A percentile compares a stretch with the other conserved stretches of the same genome.
phyloP scores from a whole-genome alignment of 2,888 invertebrate genomes.

The Pyralis farinalis region DNA sequence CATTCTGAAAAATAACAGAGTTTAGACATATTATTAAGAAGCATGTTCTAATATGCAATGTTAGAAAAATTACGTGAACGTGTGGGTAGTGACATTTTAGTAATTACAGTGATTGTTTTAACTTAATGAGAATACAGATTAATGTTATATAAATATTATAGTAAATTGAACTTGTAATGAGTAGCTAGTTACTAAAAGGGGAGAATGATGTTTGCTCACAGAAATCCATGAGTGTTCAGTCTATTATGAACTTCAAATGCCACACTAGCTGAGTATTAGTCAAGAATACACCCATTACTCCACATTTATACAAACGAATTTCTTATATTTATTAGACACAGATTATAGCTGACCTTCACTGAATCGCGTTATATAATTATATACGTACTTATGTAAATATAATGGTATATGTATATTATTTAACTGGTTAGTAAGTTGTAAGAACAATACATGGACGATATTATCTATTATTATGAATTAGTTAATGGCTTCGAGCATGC shows the following conservation, averaged over 20 bases:
- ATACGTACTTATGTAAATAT: not conserved
- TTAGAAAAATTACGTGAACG: not conserved
- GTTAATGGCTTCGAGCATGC: too few relatives aligned
- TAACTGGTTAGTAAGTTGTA: too few relatives aligned
- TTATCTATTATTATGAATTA: too few relatives aligned
- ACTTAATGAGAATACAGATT: not conserved
- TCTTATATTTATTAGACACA: slow-evolving; percentile 16
- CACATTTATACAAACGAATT: slow-evolving; percentile 25
- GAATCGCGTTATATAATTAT: not conserved
- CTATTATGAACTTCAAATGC: slow-evolving; percentile 17
- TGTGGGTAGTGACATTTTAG: slow-evolving; percentile 4
- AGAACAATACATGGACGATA: too few relatives aligned
- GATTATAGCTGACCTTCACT: slow-evolving; percentile 11
- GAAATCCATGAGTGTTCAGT: slow-evolving; percentile 14
- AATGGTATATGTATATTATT: not conserved
- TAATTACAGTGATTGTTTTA: slow-evolving; percentile 1
- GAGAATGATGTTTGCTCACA: slow-evolving; percentile 18
- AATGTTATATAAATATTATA: not conserved
- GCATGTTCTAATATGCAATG: not conserved
- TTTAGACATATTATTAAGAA: slow-evolving; percentile 5
- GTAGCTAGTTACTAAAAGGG: not conserved
- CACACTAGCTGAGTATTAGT: slow-evolving; percentile 40
- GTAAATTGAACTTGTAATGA: not conserved
- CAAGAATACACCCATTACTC: slow-evolving; percentile 72
- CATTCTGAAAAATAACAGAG: slow-evolving; percentile 53